These are phyloP conservation scores for Drosophila mettleri DNA, from an alignment of 2,888 invertebrate genomes.

Conservation along the genomic window DNA sequence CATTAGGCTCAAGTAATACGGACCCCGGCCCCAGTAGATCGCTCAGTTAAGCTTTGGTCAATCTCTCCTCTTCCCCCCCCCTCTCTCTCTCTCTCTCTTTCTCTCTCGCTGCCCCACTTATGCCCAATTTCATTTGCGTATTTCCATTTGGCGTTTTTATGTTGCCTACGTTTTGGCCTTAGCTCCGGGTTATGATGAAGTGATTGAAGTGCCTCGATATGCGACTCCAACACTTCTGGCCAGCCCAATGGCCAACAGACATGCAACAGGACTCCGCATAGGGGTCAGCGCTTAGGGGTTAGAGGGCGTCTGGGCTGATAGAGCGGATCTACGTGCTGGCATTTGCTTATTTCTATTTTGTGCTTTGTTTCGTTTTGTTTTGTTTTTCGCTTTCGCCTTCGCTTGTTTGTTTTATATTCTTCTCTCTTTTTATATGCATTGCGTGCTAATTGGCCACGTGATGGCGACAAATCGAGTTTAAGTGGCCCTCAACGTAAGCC, in stretches of 20 bases:
- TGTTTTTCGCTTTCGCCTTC: constrained; percentile 40
- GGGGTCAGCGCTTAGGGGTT: neutral
- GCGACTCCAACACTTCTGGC: constrained; percentile 33
- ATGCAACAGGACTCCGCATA: constrained; percentile 51
- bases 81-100: neutral
- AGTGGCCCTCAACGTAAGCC: constrained; percentile 43
- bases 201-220: constrained; percentile 65
- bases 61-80: neutral
- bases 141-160: constrained; percentile 59
- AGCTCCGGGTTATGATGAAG: constrained; percentile 67
- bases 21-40: constrained; percentile 5
- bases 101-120: constrained; percentile 26
- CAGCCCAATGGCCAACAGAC: constrained; percentile 61
- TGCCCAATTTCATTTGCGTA: constrained; percentile 64
- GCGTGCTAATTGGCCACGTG: constrained; percentile 79
- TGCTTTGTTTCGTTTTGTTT: constrained; percentile 48
- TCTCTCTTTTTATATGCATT: constrained; percentile 54
- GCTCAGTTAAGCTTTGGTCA: constrained; percentile 14
- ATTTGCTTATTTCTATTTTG: constrained; percentile 50
- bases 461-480: constrained; percentile 78
- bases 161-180: constrained; percentile 45
- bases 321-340: constrained; percentile 50
- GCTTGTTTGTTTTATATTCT: constrained; percentile 21
- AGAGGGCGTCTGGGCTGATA: constrained; percentile 11
- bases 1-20: constrained; percentile 50